Evolutionary conservation across 2,888 invertebrate species (phyloP).

Genomic region (Druceiella hillmani): DNA sequence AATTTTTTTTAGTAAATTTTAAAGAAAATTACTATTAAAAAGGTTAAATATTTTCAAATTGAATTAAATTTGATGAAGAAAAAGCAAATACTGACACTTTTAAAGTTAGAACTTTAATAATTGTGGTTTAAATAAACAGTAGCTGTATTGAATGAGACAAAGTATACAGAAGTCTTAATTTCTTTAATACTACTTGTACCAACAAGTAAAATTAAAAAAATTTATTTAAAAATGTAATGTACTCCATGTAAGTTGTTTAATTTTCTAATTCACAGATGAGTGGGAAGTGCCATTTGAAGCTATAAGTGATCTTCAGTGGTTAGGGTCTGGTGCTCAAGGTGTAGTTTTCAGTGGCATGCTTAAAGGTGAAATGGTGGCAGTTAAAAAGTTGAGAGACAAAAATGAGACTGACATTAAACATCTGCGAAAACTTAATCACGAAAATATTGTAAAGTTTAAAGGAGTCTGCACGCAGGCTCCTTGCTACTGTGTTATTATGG

Average conservation of each 20-base stretch:
- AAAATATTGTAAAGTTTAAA: conserved; percentile 84
- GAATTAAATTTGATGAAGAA: too few relatives aligned
- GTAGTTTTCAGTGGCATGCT: conserved; percentile 87
- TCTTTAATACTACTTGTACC: too few relatives aligned
- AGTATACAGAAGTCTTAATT: too few relatives aligned
- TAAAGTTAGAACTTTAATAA: too few relatives aligned
- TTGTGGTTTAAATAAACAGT: too few relatives aligned
- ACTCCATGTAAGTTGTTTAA: background rate
- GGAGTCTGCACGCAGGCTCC: conserved; percentile 93
- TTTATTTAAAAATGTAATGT: too few relatives aligned
- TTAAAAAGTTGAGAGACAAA: conserved; percentile 91
- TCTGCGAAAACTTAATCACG: conserved; percentile 86
- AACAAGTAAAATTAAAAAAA: too few relatives aligned
- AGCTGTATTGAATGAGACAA: too few relatives aligned
- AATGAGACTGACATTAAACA: conserved; percentile 92
- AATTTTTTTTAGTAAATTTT: too few relatives aligned
- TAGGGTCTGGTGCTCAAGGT: conserved; percentile 95
- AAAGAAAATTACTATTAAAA: too few relatives aligned
- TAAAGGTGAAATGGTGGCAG: conserved; percentile 82
- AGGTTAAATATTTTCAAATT: too few relatives aligned
- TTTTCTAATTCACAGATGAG: conserved; percentile 54
- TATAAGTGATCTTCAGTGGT: conserved; percentile 81
- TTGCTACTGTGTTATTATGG: conserved; percentile 95
- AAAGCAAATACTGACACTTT: too few relatives aligned
- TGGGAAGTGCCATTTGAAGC: conserved; percentile 96